These are phyloP conservation scores for Orbicella faveolata DNA, from an alignment of 64 coral and sea anemone species.

Conservation along the genomic window DNA sequence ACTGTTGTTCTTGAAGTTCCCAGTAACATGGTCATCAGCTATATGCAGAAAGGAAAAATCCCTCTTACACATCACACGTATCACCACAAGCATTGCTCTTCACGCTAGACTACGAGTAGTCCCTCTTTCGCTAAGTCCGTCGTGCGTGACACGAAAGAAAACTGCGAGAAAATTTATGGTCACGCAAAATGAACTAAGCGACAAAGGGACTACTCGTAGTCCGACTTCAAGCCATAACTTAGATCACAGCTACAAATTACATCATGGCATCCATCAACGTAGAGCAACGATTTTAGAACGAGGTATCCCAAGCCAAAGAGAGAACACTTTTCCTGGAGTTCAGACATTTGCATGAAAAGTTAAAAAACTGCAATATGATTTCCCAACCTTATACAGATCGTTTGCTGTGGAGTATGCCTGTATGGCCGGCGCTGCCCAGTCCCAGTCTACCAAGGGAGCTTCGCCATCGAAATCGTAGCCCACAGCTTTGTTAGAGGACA, in stretches of 20 bases:
- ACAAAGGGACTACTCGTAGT: too few species aligned
- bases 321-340: too few species aligned
- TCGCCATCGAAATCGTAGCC: conserved; percentile 60
- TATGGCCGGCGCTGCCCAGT: conserved; percentile 87
- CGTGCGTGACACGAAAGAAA: too few species aligned
- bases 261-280: too few species aligned
- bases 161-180: too few species aligned
- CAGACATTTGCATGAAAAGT: too few species aligned
- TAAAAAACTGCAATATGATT: neutral
- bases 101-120: neutral
- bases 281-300: too few species aligned
- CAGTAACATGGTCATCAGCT: conserved; percentile 76
- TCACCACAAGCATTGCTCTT: neutral
- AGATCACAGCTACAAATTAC: too few species aligned
- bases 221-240: too few species aligned
- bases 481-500: conserved; percentile 70
- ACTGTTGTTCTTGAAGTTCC: conserved; percentile 33
- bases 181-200: too few species aligned
- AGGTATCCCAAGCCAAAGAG: too few species aligned
- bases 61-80: neutral
- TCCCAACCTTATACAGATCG: conserved; percentile 82
- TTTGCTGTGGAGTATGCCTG: conserved; percentile 73
- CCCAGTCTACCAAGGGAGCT: conserved; percentile 70
- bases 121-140: too few species aligned
- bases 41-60: neutral